A percentile compares a stretch with the other conserved stretches of the same genome.
These are phyloP conservation scores for Indicator indicator DNA, from an alignment of 2,113 vertebrate genomes.

Conservation along the genomic window DNA sequence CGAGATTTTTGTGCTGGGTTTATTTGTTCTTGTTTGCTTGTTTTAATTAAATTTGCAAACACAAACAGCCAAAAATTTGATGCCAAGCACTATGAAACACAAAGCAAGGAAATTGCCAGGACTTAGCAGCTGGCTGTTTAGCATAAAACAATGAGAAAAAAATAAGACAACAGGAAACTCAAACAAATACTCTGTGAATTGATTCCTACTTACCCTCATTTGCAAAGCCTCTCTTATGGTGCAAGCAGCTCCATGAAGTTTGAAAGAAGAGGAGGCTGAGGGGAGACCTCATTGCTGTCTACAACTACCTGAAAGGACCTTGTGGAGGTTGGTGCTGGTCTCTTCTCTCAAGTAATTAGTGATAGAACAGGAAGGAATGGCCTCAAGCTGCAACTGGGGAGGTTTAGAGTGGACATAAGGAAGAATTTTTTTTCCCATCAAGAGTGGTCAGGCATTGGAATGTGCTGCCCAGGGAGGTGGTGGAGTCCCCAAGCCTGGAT, in stretches of 20 bases:
- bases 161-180: not conserved
- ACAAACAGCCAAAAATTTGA: not conserved
- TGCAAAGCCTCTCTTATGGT: not conserved
- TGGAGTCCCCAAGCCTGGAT: too few relatives aligned
- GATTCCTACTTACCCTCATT: not conserved
- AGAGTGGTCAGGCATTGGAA: too few relatives aligned
- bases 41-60: not conserved
- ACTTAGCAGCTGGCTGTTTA: not conserved
- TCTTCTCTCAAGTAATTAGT: too few relatives aligned
- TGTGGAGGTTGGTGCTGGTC: too few relatives aligned
- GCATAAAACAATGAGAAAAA: not conserved
- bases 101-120: constrained; percentile 1
- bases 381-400: too few relatives aligned
- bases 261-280: too few relatives aligned
- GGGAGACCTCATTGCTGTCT: too few relatives aligned
- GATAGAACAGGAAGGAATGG: too few relatives aligned
- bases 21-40: not conserved
- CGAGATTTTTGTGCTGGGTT: not conserved
- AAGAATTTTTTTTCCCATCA: too few relatives aligned
- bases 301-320: too few relatives aligned
- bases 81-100: constrained; percentile 8
- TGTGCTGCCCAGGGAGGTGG: too few relatives aligned
- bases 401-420: too few relatives aligned
- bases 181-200: not conserved
- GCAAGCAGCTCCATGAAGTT: not conserved